Conservation (phyloP, 2,888 invertebrate species). For the Drosophila dives region DNA sequence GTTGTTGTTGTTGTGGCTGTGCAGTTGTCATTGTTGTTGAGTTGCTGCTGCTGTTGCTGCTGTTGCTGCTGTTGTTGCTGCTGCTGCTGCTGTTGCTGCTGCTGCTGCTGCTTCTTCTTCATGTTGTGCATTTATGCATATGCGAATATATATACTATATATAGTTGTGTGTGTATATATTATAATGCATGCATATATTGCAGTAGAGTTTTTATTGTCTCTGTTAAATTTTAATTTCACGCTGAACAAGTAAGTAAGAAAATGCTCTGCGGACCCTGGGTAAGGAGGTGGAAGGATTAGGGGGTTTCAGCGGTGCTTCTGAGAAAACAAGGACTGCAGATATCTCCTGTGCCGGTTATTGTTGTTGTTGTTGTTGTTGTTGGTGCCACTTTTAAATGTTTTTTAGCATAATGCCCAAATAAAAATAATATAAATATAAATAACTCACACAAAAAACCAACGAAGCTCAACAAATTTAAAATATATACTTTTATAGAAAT, state of each 20-base stretch:
- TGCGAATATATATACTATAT: slow-evolving; percentile 22
- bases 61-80: slow-evolving; percentile 13
- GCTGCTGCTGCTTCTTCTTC: slow-evolving; percentile 26
- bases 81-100: slow-evolving; percentile 21
- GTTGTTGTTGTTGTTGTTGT: slow-evolving; percentile 56
- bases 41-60: slow-evolving; percentile 25
- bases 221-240: slow-evolving; percentile 83
- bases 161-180: slow-evolving; percentile 27
- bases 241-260: slow-evolving; percentile 67
- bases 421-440: slow-evolving; percentile 30
- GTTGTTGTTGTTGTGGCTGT: slow-evolving; percentile 39
- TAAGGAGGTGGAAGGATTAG: not conserved
- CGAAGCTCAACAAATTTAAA: slow-evolving; percentile 3
- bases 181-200: slow-evolving; percentile 47
- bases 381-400: slow-evolving; percentile 69
- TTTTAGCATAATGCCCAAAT: slow-evolving; percentile 49
- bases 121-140: slow-evolving; percentile 68
- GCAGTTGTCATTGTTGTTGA: slow-evolving; percentile 32
- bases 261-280: slow-evolving; percentile 8
- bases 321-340: slow-evolving; percentile 27
- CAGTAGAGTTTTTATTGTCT: slow-evolving; percentile 62
- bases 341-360: slow-evolving; percentile 54
- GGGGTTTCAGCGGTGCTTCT: slow-evolving; percentile 2
- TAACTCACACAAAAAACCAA: slow-evolving; percentile 3
- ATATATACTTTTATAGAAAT: slow-evolving; percentile 7